Evolutionary conservation across 2,113 vertebrate species (phyloP).

Genomic region (Ciconia stormi): DNA sequence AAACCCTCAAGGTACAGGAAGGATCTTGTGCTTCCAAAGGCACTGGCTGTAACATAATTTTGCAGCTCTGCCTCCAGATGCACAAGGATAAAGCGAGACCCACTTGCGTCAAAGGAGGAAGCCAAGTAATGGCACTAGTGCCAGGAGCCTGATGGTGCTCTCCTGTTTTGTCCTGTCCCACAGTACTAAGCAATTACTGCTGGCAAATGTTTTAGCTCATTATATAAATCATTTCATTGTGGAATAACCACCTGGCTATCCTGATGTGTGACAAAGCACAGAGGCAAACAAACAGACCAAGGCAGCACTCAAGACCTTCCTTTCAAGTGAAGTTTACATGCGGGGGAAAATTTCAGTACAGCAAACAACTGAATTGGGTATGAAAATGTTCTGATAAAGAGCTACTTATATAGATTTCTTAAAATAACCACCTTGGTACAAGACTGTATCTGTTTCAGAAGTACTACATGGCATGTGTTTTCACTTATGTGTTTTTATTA

Average conservation of each 20-base stretch:
- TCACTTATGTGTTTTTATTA: background rate
- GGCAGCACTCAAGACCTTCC: background rate
- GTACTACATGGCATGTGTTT: background rate
- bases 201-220: background rate
- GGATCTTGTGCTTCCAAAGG: background rate
- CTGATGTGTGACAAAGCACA: background rate
- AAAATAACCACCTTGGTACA: background rate
- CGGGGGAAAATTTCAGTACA: background rate
- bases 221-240: background rate
- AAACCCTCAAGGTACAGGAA: accelerated
- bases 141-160: background rate
- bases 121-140: background rate
- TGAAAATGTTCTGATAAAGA: background rate
- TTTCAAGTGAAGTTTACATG: background rate
- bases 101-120: accelerated
- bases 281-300: background rate
- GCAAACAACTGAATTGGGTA: background rate
- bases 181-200: background rate
- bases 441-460: background rate
- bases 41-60: background rate
- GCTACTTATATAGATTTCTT: background rate
- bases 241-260: background rate
- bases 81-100: background rate
- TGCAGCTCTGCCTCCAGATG: background rate
- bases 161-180: background rate